These are phyloP conservation scores for Myxocyprinus asiaticus DNA, from an alignment of 2,113 vertebrate genomes.

Conservation along the genomic window DNA sequence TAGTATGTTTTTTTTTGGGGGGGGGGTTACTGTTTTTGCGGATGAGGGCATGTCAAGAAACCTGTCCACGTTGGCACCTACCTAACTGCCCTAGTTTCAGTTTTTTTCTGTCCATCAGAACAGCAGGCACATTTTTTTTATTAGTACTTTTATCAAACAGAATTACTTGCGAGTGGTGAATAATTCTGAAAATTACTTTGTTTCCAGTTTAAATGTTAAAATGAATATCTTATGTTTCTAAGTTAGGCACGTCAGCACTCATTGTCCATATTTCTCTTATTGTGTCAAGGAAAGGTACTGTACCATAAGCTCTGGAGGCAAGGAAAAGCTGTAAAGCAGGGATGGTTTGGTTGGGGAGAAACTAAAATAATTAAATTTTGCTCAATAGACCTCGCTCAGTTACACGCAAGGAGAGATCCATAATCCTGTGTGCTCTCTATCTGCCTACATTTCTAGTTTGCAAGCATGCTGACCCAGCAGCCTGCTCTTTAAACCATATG, in stretches of 20 bases:
- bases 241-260: background rate
- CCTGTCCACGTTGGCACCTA: no score
- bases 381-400: slow-evolving; percentile 72
- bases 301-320: background rate
- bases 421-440: slow-evolving; percentile 68
- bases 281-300: background rate
- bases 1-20: no score
- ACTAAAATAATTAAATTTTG: slow-evolving; percentile 71
- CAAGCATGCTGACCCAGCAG: slow-evolving; percentile 73
- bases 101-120: no score
- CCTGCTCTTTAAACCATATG: slow-evolving; percentile 63
- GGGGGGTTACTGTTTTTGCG: no score
- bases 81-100: no score
- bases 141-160: no score
- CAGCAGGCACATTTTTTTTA: no score
- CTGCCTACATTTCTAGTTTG: slow-evolving; percentile 66
- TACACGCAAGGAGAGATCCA: slow-evolving; percentile 68
- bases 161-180: no score
- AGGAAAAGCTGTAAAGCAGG: background rate
- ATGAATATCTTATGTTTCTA: background rate
- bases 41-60: no score
- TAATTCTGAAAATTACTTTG: no score
- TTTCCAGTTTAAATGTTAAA: background rate
- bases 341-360: slow-evolving; percentile 19
- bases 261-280: background rate